These are phyloP conservation scores for Cosmia trapezina DNA, from an alignment of 2,888 invertebrate genomes.

Conservation along the genomic window DNA sequence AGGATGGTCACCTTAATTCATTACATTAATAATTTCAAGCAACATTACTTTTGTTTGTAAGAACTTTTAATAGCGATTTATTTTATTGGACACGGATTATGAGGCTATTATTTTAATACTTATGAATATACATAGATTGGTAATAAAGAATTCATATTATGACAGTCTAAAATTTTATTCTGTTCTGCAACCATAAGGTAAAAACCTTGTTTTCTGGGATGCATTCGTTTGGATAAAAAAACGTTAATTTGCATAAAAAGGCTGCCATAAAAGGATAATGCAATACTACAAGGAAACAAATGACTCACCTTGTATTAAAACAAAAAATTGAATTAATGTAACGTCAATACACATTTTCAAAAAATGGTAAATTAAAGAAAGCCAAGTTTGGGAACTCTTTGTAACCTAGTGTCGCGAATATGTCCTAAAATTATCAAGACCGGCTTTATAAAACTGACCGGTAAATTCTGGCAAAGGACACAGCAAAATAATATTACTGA, in stretches of 20 bases:
- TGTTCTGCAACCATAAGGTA: not conserved
- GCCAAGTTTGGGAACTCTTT: not conserved
- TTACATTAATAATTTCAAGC: not conserved
- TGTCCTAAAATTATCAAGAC: not conserved
- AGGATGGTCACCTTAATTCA: too few species aligned
- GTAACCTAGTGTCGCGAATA: not conserved
- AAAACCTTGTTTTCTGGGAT: conserved; percentile 7
- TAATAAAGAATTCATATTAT: not conserved
- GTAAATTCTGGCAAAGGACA: conserved; percentile 5
- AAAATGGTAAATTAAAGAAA: not conserved
- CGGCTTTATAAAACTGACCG: not conserved
- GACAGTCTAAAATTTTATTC: not conserved
- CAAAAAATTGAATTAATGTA: too few species aligned
- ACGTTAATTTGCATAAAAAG: conserved; percentile 5
- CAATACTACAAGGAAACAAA: too few species aligned
- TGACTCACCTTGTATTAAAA: too few species aligned
- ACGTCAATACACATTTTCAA: not conserved
- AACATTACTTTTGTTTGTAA: not conserved
- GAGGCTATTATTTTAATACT: not conserved
- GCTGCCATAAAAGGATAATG: too few species aligned
- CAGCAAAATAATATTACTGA: not conserved
- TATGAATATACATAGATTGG: not conserved
- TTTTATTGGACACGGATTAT: not conserved
- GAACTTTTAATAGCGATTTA: too few species aligned
- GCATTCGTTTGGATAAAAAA: not conserved